Evolutionary conservation across 2,113 vertebrate species (phyloP), one percentile per base, ranked within the genome.

Genomic region (Symphodus melops): DNA sequence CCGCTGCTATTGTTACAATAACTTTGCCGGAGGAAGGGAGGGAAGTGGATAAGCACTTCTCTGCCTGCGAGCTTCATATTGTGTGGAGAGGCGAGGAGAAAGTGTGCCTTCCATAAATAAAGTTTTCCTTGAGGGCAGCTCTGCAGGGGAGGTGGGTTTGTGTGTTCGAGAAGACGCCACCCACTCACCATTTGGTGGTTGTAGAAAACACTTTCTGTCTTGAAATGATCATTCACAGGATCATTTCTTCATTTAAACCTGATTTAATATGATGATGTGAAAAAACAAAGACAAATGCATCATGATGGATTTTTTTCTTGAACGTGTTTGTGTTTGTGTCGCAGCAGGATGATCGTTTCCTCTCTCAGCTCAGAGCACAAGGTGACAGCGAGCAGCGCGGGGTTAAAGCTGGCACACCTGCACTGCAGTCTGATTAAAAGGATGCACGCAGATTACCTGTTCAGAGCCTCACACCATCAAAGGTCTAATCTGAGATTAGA

Each of bases 381-480:
- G 81, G 78, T 90, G 87, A 88, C 87, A 84, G 72, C 84, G 77
- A 88, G 20, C 49, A 14, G 37, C 37, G 42, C 49, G 49, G 23
- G 67, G 61, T 51, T 13, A 67, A 83, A 79, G 54, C 69, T 49
- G 41, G 52, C 71, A 57, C 82, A 76, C 53, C 81, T 74, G 37
- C 60, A 14, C 48, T 82, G n/a, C 44, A 63, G 77, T 77, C 79
- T 90, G 89, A 92, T 92, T 88, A 91, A 89, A 33, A 89, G 59
- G 55, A 55, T 67, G 68, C 73, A 80, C 81, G 72, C 73, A 75
- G 90, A 88, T 91, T 79, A 91, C 82, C 76, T 84, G 62, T 79
- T 79, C 48, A 69, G 55, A 70, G 68, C 68, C 72, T 77, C 54
- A 59, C 57, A 68, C 75, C 68, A 56, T 67, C 46, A 54, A 82